Percentiles rank a stretch among this genome's conserved stretches.
Evolutionary conservation across 1,140 invertebrate genomes (phyloP).

Genomic region (Oryzaephilus surinamensis): DNA sequence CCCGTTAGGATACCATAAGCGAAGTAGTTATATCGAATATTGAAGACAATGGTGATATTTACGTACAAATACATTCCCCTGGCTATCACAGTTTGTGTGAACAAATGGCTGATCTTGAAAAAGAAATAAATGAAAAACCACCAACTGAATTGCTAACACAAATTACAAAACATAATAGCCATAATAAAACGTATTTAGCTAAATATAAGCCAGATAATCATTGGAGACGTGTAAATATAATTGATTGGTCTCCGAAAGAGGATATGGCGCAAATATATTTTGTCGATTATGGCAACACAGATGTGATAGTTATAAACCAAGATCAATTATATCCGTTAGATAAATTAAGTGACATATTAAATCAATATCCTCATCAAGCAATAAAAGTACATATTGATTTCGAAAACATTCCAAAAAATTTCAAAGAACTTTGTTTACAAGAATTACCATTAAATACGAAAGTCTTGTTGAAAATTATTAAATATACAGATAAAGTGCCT

Average conservation of each 20-base stretch:
- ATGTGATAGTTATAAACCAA: constrained; percentile 25
- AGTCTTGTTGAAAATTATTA: constrained; percentile 36
- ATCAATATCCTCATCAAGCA: constrained; percentile 38
- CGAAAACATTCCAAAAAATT: constrained; percentile 37
- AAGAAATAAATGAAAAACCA: constrained; percentile 18
- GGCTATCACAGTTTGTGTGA: constrained; percentile 30
- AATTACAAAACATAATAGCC: constrained; percentile 15
- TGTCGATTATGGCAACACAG: constrained; percentile 38
- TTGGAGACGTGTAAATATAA: constrained; percentile 32
- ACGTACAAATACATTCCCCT: constrained; percentile 36
- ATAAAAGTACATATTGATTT: constrained; percentile 40
- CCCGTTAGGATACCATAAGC: constrained; percentile 25
- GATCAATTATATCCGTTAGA: constrained; percentile 33
- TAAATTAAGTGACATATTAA: constrained; percentile 30
- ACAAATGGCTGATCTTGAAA: constrained; percentile 26
- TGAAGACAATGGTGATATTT: constrained; percentile 36
- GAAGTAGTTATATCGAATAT: constrained; percentile 39
- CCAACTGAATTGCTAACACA: constrained; percentile 5
- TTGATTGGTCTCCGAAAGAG: constrained; percentile 22
- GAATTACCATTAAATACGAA: constrained; percentile 38
- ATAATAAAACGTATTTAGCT: constrained; percentile 33
- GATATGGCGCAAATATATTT: constrained; percentile 31
- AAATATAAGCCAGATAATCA: constrained; percentile 26
- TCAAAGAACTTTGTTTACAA: constrained; percentile 38
- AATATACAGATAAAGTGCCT: constrained; percentile 24